Conservation (phyloP, 2,888 invertebrate genomes). For the Trachelus tabidus region DNA sequence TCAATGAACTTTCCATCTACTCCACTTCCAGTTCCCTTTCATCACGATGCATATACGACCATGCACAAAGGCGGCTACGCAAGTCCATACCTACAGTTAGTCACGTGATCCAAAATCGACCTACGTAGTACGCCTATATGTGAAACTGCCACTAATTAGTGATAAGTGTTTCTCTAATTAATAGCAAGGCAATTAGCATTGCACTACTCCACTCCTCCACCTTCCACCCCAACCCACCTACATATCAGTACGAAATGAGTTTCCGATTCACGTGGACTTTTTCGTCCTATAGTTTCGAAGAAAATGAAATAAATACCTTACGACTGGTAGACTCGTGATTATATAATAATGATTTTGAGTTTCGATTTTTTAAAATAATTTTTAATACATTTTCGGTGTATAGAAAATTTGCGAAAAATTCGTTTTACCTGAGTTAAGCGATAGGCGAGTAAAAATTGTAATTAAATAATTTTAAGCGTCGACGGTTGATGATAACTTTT, state of each 20-base stretch:
- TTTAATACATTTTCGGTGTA: too few species aligned
- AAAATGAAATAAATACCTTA: neutral
- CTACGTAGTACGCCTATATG: neutral
- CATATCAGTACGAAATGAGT: neutral
- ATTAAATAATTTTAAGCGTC: neutral
- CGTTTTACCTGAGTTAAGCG: too few species aligned
- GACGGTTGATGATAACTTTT: neutral
- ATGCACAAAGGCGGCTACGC: neutral
- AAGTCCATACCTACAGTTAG: neutral
- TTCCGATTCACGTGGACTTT: neutral
- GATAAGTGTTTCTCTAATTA: constrained; percentile 22
- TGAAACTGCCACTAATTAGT: constrained; percentile 10
- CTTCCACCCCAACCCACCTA: neutral
- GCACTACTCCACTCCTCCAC: constrained; percentile 6
- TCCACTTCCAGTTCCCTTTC: neutral
- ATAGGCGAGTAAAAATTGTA: neutral
- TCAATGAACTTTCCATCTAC: neutral
- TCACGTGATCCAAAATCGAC: neutral
- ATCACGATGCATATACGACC: neutral
- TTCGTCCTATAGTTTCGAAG: neutral
- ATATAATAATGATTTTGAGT: neutral
- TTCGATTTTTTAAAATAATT: too few species aligned
- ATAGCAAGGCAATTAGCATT: constrained; percentile 16
- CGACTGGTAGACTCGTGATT: neutral
- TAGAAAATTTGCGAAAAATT: too few species aligned